Percentiles rank a stretch among this genome's conserved stretches.
phyloP scores from a whole-genome alignment of 2,113 vertebrate genomes.

The Platichthys flesus region DNA sequence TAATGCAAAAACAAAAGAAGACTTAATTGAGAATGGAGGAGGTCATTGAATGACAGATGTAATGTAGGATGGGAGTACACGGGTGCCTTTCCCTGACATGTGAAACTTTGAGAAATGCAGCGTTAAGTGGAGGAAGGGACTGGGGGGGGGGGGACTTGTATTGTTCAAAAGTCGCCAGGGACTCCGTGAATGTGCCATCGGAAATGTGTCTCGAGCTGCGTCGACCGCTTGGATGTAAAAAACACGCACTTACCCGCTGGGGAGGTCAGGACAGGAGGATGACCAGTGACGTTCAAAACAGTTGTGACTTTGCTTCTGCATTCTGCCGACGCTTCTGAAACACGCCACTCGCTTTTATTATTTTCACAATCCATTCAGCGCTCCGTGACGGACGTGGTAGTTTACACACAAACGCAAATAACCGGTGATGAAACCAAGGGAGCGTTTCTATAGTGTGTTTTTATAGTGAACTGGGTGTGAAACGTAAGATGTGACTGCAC shows the following conservation, averaged over 20 bases:
- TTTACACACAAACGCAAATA: slow-evolving; percentile 12
- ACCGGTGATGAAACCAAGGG: slow-evolving; percentile 16
- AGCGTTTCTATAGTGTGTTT: slow-evolving; percentile 19
- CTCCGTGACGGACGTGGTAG: slow-evolving; percentile 9
- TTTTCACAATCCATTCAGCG: slow-evolving; percentile 30
- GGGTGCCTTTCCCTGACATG: slow-evolving; percentile 70
- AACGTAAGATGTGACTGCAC: slow-evolving; percentile 44
- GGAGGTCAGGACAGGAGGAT: slow-evolving; percentile 29
- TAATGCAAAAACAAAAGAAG: slow-evolving; percentile 37
- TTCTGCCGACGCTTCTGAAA: slow-evolving; percentile 36
- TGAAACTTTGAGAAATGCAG: slow-evolving; percentile 43
- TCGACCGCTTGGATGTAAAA: slow-evolving; percentile 70
- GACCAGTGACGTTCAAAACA: slow-evolving; percentile 34
- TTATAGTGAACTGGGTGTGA: slow-evolving; percentile 51
- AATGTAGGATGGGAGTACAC: slow-evolving; percentile 49
- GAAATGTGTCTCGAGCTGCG: slow-evolving; percentile 44
- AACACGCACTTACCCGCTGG: slow-evolving; percentile 29
- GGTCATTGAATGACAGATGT: slow-evolving; percentile 38
- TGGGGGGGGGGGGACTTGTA: too few species aligned
- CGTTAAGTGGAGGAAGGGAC: slow-evolving; percentile 13
- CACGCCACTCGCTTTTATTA: neutral
- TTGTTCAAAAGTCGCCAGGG: slow-evolving; percentile 51
- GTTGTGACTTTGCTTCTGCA: slow-evolving; percentile 23
- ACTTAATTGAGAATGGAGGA: slow-evolving; percentile 35
- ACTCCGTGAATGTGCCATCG: slow-evolving; percentile 64